phyloP scores from a whole-genome alignment of 2,113 vertebrate species.

The Oplegnathus fasciatus region DNA sequence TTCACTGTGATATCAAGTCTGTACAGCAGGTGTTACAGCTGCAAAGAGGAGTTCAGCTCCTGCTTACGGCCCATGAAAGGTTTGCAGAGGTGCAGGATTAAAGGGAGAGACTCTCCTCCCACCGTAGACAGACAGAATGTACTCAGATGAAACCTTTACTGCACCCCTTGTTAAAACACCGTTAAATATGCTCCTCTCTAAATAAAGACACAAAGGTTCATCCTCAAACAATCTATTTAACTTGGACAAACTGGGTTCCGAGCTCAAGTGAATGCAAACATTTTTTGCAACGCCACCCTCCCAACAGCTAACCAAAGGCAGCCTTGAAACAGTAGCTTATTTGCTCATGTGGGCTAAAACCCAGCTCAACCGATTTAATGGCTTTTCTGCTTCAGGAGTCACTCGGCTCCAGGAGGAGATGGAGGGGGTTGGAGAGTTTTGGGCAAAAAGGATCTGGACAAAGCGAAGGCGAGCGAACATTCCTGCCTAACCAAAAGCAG shows the following conservation, averaged over 20 bases:
- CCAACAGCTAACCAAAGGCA: slow-evolving; percentile 32
- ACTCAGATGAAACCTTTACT: slow-evolving; percentile 22
- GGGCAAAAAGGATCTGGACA: slow-evolving; percentile 69
- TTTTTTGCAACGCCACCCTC: neutral
- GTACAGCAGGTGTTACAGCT: slow-evolving; percentile 15
- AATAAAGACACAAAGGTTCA: neutral
- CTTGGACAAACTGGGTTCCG: slow-evolving; percentile 4
- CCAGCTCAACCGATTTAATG: slow-evolving; percentile 62
- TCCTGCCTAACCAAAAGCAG: slow-evolving; percentile 82
- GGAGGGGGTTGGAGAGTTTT: slow-evolving; percentile 53
- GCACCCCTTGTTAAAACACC: slow-evolving; percentile 20
- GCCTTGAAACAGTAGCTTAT: slow-evolving; percentile 64
- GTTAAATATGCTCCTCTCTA: slow-evolving; percentile 25
- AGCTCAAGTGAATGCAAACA: slow-evolving; percentile 12
- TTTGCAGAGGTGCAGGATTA: neutral
- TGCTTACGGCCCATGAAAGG: neutral
- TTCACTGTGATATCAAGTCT: neutral
- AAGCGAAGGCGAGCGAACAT: slow-evolving; percentile 74
- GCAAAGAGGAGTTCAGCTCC: neutral
- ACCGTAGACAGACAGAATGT: slow-evolving; percentile 4
- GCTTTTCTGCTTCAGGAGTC: slow-evolving; percentile 64
- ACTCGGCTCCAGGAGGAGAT: slow-evolving; percentile 47
- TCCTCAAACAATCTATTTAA: neutral
- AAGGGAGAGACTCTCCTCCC: neutral
- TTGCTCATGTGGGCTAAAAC: slow-evolving; percentile 59